phyloP scores from a whole-genome alignment of 2,113 vertebrate species.

The Noturus placidus region DNA sequence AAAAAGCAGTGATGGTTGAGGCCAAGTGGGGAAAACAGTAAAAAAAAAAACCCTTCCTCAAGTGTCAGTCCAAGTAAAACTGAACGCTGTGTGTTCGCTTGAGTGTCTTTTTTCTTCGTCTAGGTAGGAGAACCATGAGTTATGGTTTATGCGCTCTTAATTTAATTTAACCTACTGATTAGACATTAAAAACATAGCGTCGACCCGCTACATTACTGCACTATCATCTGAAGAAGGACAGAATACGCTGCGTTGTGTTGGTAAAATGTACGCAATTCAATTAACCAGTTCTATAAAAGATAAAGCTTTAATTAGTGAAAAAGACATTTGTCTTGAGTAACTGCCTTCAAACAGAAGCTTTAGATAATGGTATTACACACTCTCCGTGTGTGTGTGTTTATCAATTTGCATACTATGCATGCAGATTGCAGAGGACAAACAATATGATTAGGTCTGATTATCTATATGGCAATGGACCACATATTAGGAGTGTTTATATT shows the following conservation, averaged over 20 bases:
- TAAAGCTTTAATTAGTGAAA: constrained; percentile 31
- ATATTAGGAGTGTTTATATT: constrained; percentile 67
- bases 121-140: background rate
- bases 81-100: background rate
- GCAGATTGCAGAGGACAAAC: constrained; percentile 47
- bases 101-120: background rate
- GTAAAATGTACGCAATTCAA: constrained; percentile 16
- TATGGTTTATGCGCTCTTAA: background rate
- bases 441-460: constrained; percentile 58
- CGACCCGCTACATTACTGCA: background rate
- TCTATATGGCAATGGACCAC: constrained; percentile 58
- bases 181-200: background rate
- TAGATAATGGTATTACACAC: constrained; percentile 40
- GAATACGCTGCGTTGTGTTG: background rate
- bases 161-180: constrained; percentile 21
- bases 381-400: constrained; percentile 37
- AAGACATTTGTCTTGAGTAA: constrained; percentile 34
- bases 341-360: constrained; percentile 26
- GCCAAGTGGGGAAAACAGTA: background rate
- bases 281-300: constrained; percentile 11
- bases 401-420: constrained; percentile 51
- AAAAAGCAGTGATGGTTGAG: constrained; percentile 24
- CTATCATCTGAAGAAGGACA: constrained; percentile 12
- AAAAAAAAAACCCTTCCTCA: constrained; percentile 28
- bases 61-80: constrained; percentile 33